These are phyloP conservation scores for Chaetorhynchus papuensis DNA, from an alignment of 2,113 vertebrate species.

Conservation along the genomic window DNA sequence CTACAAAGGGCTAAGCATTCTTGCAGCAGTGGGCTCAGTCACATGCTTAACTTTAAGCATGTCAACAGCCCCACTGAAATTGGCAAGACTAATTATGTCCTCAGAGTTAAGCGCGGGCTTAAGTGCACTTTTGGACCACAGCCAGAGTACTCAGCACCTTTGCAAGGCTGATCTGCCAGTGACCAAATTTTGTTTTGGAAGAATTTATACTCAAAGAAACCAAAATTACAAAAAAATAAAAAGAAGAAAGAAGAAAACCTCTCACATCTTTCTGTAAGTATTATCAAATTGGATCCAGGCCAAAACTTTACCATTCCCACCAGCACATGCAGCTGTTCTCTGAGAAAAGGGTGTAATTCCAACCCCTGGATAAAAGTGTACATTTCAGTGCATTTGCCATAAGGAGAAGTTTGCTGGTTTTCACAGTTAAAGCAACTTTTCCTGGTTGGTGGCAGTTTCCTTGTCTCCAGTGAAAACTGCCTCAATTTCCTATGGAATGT, in stretches of 20 bases:
- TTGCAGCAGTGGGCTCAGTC: background rate
- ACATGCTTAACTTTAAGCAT: slow-evolving; percentile 43
- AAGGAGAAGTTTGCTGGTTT: background rate
- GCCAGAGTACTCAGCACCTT: slow-evolving; percentile 31
- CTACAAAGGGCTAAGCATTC: slow-evolving; percentile 31
- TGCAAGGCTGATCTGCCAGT: background rate
- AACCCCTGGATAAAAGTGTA: slow-evolving; percentile 33
- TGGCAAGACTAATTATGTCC: slow-evolving; percentile 28
- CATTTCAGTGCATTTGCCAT: slow-evolving; percentile 17
- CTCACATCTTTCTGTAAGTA: background rate
- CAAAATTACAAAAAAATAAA: background rate
- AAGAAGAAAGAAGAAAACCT: background rate
- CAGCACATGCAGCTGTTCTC: slow-evolving; percentile 48
- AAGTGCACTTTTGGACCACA: slow-evolving; percentile 34
- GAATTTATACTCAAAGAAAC: background rate
- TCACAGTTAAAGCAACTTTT: slow-evolving; percentile 11
- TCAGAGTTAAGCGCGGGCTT: slow-evolving; percentile 19
- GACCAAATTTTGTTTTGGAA: background rate
- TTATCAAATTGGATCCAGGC: slow-evolving; percentile 29
- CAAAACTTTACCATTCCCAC: slow-evolving; percentile 44
- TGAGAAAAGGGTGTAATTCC: slow-evolving; percentile 44
- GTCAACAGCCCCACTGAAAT: background rate
- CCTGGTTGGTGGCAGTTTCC: background rate
- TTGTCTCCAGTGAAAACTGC: slow-evolving; percentile 20
- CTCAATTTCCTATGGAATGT: slow-evolving; percentile 48